phyloP scores from a whole-genome alignment of 30 jellyfish, hydroid and myxozoan species.

The Pelagia noctiluca region DNA sequence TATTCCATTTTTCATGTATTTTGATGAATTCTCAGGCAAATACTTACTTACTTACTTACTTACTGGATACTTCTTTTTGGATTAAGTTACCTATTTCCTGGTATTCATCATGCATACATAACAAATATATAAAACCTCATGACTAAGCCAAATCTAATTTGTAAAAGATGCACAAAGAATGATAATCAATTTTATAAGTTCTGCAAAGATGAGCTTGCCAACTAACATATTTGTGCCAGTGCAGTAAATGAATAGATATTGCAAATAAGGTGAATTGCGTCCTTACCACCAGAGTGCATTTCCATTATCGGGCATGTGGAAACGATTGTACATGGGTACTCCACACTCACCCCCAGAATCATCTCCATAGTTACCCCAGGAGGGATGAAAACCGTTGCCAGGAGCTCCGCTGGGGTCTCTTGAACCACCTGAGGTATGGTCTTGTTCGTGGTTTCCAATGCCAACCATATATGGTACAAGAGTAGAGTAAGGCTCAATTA shows the following conservation, averaged over 20 bases:
- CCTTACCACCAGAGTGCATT: slow-evolving; percentile 82
- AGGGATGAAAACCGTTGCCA: slow-evolving; percentile 85
- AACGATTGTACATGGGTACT: slow-evolving; percentile 87
- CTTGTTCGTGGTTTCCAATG: slow-evolving; percentile 94
- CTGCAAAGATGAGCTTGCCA: no score
- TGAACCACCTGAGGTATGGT: slow-evolving; percentile 79
- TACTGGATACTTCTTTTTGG: no score
- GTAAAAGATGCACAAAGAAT: no score
- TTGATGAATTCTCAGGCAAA: no score
- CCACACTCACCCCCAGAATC: slow-evolving; percentile 98
- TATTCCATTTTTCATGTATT: background rate
- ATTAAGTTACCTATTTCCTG: no score
- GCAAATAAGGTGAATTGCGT: no score
- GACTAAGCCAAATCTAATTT: no score
- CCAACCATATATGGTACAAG: slow-evolving; percentile 89
- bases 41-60: background rate
- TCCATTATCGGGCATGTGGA: slow-evolving; percentile 96
- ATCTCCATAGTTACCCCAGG: slow-evolving; percentile 82
- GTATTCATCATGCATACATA: no score
- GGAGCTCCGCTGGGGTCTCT: slow-evolving; percentile 87
- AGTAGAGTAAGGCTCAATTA: slow-evolving; percentile 83
- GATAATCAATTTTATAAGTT: no score
- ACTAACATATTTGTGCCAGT: no score
- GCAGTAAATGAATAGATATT: no score
- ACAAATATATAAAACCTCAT: no score